These are phyloP conservation scores for Psilanteris sp. DNA, from an alignment of 1,140 invertebrate genomes.

Conservation along the genomic window DNA sequence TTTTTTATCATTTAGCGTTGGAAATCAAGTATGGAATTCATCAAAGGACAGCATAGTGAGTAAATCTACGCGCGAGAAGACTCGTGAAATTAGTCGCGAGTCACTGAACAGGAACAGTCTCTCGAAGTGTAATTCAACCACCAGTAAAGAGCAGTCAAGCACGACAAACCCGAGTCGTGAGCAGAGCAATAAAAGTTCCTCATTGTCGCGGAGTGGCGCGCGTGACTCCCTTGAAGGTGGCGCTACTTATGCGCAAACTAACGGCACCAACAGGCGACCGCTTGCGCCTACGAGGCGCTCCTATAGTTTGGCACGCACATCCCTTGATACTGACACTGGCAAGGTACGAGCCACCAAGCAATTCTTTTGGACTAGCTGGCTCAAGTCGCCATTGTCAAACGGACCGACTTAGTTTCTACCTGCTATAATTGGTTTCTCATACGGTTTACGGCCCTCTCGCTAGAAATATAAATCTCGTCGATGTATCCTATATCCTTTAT, in stretches of 20 bases:
- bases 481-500: neutral
- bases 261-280: slow-evolving; percentile 63
- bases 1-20: slow-evolving; percentile 8
- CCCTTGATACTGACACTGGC: slow-evolving; percentile 77
- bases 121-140: slow-evolving; percentile 77
- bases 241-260: slow-evolving; percentile 7
- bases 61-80: slow-evolving; percentile 39
- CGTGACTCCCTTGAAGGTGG: slow-evolving; percentile 73
- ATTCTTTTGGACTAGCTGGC: slow-evolving; percentile 84
- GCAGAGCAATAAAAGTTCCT: slow-evolving; percentile 72
- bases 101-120: slow-evolving; percentile 81
- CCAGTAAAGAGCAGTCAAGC: slow-evolving; percentile 24
- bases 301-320: slow-evolving; percentile 72
- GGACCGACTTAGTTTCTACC: slow-evolving; percentile 69
- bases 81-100: slow-evolving; percentile 80
- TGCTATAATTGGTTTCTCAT: slow-evolving; percentile 8
- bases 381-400: slow-evolving; percentile 81
- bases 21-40: slow-evolving; percentile 9
- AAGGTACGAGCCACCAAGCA: slow-evolving; percentile 85
- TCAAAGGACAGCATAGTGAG: slow-evolving; percentile 62
- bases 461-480: too few relatives aligned
- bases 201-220: slow-evolving; percentile 67
- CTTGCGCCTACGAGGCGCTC: slow-evolving; percentile 75
- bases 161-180: slow-evolving; percentile 68
- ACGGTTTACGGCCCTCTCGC: too few relatives aligned